A percentile compares a stretch with the other conserved stretches of the same genome.
Evolutionary conservation across 2,797 vertebrate species (phyloP).

Genomic region (Leptoclinus maculatus): DNA sequence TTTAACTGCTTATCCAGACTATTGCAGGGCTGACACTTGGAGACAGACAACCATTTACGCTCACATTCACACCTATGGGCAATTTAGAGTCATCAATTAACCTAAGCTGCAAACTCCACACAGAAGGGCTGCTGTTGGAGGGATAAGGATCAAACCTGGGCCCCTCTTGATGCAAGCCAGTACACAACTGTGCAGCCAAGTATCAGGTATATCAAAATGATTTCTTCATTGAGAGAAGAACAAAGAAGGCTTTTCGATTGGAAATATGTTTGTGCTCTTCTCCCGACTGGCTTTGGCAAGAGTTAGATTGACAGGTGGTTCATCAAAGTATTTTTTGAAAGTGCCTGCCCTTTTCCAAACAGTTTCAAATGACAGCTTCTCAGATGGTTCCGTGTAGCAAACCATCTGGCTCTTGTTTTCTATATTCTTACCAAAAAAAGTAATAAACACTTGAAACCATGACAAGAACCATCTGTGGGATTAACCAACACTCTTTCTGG

Average conservation of each 20-base stretch:
- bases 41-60: too few relatives aligned
- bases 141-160: background rate
- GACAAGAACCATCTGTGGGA: slow-evolving; percentile 42
- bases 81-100: too few relatives aligned
- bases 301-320: background rate
- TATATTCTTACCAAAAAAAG: slow-evolving; percentile 11
- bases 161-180: too few relatives aligned
- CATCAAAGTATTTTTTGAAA: background rate
- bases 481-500: slow-evolving; percentile 22
- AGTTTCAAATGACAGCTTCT: background rate
- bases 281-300: background rate
- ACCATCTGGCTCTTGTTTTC: background rate
- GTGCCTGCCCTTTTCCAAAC: background rate
- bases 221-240: background rate
- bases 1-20: too few relatives aligned
- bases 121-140: background rate
- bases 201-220: background rate
- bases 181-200: too few relatives aligned
- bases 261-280: background rate
- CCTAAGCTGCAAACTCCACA: background rate
- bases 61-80: too few relatives aligned
- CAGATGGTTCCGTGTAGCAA: background rate
- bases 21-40: too few relatives aligned
- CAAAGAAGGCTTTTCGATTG: background rate
- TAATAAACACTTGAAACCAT: slow-evolving; percentile 7